Evolutionary conservation across 2,888 invertebrate genomes (phyloP).

Genomic region (Phyto melanocephala): DNA sequence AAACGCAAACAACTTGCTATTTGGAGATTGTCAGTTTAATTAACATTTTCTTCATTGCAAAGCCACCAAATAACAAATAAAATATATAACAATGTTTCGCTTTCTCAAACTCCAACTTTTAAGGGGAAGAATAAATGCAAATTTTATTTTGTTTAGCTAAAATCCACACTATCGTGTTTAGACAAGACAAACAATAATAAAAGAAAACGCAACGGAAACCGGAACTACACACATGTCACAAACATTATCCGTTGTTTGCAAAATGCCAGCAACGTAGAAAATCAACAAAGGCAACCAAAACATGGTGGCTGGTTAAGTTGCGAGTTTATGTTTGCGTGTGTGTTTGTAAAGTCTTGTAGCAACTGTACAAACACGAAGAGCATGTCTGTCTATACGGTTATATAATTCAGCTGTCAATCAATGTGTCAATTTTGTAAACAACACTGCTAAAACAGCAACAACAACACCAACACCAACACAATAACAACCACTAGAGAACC

Average conservation of each 20-base stretch:
- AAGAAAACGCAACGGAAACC: slow-evolving; percentile 58
- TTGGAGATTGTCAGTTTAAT: slow-evolving; percentile 48
- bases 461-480: neutral
- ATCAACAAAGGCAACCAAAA: slow-evolving; percentile 33
- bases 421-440: slow-evolving; percentile 70
- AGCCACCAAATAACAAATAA: slow-evolving; percentile 27
- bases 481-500: slow-evolving; percentile 18
- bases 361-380: neutral
- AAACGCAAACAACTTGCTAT: neutral
- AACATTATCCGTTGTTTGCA: slow-evolving; percentile 55
- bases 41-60: slow-evolving; percentile 39
- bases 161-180: neutral
- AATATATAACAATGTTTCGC: neutral
- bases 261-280: slow-evolving; percentile 10
- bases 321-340: slow-evolving; percentile 31
- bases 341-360: neutral
- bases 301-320: slow-evolving; percentile 28
- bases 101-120: neutral
- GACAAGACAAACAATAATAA: neutral
- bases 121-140: slow-evolving; percentile 26
- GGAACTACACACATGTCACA: slow-evolving; percentile 63
- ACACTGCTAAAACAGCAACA: slow-evolving; percentile 24
- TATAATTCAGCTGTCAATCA: slow-evolving; percentile 74
- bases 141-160: slow-evolving; percentile 12
- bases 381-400: slow-evolving; percentile 43